Evolutionary conservation across 2,888 invertebrate genomes (phyloP).

Genomic region (Lasioglossum marginatum): DNA sequence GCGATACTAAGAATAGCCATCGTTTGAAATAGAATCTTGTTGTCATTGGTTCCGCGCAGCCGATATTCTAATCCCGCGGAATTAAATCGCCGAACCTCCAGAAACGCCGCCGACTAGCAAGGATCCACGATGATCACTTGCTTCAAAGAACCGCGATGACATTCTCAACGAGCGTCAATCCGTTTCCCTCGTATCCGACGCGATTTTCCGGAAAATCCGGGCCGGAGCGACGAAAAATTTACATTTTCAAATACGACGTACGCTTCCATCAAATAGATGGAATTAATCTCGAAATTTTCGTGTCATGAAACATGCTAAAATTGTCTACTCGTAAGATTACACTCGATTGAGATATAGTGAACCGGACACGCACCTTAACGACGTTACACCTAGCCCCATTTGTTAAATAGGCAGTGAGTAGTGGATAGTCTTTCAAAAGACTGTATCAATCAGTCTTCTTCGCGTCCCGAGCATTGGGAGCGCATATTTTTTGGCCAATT

Average conservation of each 20-base stretch:
- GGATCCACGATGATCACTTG: not conserved
- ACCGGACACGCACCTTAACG: not conserved
- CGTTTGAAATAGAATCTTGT: constrained; percentile 72
- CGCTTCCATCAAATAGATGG: not conserved
- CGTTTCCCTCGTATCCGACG: not conserved
- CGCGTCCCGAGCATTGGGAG: not conserved
- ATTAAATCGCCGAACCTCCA: constrained; percentile 36
- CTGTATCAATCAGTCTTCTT: not conserved
- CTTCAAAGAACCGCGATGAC: constrained; percentile 16
- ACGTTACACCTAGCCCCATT: not conserved
- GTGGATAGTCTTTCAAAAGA: not conserved
- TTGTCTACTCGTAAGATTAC: not conserved
- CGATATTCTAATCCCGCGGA: constrained; percentile 61
- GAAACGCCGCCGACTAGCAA: constrained; percentile 2
- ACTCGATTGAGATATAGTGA: not conserved
- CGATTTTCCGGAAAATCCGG: not conserved
- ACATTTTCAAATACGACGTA: constrained; percentile 4
- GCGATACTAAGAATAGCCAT: constrained; percentile 71
- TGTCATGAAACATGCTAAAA: not conserved
- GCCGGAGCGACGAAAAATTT: constrained; percentile 43
- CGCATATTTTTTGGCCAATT: not conserved
- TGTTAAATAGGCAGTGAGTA: not conserved
- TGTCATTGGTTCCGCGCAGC: constrained; percentile 69
- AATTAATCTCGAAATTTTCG: not conserved
- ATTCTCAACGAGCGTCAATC: constrained; percentile 1